A percentile compares a stretch with the other conserved stretches of the same genome.
These are phyloP conservation scores for Mesitornis unicolor DNA, from an alignment of 2,113 vertebrate species.

Conservation along the genomic window DNA sequence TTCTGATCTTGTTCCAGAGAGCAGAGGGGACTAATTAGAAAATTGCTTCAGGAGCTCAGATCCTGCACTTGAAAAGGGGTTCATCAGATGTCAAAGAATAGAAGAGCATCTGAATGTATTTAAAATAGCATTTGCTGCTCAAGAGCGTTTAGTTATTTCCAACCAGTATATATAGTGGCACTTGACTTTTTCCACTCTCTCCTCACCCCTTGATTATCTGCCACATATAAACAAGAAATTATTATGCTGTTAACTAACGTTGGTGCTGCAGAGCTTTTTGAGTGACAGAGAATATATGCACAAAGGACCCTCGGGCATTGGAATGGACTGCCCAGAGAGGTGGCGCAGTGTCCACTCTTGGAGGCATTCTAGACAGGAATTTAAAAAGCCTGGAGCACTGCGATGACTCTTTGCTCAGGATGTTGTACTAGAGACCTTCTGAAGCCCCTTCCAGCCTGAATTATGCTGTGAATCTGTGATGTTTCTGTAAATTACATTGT, in stretches of 20 bases:
- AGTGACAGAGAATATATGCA: neutral
- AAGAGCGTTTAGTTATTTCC: neutral
- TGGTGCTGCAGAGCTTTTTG: neutral
- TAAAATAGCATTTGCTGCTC: neutral
- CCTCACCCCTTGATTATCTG: neutral
- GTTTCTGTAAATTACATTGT: neutral
- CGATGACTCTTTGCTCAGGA: neutral
- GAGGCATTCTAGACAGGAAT: neutral
- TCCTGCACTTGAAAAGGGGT: neutral
- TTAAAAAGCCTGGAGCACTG: neutral
- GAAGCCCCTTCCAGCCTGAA: neutral
- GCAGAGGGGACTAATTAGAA: slow-evolving; percentile 29
- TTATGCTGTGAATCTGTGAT: neutral
- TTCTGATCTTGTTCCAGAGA: slow-evolving; percentile 44
- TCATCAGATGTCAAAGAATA: neutral
- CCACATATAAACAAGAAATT: neutral
- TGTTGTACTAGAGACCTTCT: neutral
- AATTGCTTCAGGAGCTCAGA: slow-evolving; percentile 36
- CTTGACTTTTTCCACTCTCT: neutral
- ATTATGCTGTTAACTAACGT: neutral
- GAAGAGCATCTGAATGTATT: neutral
- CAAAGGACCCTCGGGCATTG: neutral
- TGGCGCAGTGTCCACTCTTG: neutral
- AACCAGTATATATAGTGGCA: neutral
- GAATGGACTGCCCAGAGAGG: neutral